phyloP scores from a whole-genome alignment of 2,113 vertebrate genomes.

The human (Homo sapiens) region DNA sequence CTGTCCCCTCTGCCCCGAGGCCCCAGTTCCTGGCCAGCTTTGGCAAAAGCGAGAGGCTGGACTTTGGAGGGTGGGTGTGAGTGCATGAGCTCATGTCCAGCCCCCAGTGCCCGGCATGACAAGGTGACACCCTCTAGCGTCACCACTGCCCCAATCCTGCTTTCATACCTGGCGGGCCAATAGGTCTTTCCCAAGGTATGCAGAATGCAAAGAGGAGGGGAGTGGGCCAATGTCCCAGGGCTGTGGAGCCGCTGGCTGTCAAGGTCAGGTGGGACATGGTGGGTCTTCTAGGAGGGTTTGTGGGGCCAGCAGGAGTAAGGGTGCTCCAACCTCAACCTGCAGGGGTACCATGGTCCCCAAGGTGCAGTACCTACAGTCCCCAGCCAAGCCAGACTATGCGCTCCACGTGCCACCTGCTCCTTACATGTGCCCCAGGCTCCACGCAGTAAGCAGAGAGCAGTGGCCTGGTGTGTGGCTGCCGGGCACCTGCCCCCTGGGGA shows the following conservation, averaged over 20 bases:
- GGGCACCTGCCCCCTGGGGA: neutral
- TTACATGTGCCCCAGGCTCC: neutral
- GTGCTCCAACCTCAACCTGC: rapidly evolving
- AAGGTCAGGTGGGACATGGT: neutral
- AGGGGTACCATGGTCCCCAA: neutral
- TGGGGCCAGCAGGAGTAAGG: rapidly evolving
- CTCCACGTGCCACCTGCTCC: too few relatives aligned
- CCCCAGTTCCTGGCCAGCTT: neutral
- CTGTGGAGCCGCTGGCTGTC: neutral
- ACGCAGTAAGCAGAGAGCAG: neutral
- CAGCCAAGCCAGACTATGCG: rapidly evolving
- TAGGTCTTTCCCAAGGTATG: neutral
- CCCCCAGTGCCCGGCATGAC: neutral
- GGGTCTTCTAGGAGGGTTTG: neutral
- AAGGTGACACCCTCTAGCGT: neutral
- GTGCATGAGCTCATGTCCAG: neutral
- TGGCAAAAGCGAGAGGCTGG: neutral
- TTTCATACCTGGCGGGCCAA: neutral
- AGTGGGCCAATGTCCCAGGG: neutral
- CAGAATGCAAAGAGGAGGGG: neutral
- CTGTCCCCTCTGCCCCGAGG: neutral
- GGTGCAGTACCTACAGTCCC: neutral
- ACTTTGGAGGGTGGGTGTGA: neutral
- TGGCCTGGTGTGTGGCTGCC: neutral
- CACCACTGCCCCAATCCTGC: neutral